Evolutionary conservation across 2,888 invertebrate species (phyloP).

Genomic region (Camponotus fellah): DNA sequence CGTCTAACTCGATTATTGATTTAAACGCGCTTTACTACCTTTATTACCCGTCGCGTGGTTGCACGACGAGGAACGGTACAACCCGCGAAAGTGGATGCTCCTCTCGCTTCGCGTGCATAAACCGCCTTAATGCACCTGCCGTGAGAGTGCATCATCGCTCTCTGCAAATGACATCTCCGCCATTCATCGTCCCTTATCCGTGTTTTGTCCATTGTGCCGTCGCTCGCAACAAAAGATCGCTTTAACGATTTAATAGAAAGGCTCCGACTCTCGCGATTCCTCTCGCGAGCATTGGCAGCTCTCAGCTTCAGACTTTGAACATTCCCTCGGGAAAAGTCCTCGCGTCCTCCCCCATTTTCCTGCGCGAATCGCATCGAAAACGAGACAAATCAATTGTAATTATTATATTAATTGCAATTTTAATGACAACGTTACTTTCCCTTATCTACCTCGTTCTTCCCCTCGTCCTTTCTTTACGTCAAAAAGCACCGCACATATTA

Average conservation of each 20-base stretch:
- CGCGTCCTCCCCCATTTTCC: background rate
- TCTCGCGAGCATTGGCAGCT: background rate
- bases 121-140: conserved; percentile 80
- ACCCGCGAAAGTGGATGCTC: conserved; percentile 64
- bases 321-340: background rate
- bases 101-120: conserved; percentile 73
- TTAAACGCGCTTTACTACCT: conserved; percentile 67
- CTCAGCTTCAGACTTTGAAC: background rate
- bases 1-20: conserved; percentile 63
- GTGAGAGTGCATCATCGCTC: conserved; percentile 75
- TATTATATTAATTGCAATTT: conserved; percentile 40
- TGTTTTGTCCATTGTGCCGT: conserved; percentile 69
- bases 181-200: conserved; percentile 72
- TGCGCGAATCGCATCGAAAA: background rate
- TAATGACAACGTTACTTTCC: conserved; percentile 10
- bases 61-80: conserved; percentile 6
- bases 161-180: conserved; percentile 73
- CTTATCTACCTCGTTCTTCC: background rate
- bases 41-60: conserved; percentile 60
- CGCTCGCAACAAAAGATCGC: conserved; percentile 68
- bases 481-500: conserved; percentile 34
- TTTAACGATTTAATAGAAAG: conserved; percentile 75
- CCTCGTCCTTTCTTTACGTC: background rate
- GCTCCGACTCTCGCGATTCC: conserved; percentile 54
- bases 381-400: conserved; percentile 19